phyloP scores from a whole-genome alignment of 1,140 invertebrate genomes.

The Muscidifurax raptorellus region DNA sequence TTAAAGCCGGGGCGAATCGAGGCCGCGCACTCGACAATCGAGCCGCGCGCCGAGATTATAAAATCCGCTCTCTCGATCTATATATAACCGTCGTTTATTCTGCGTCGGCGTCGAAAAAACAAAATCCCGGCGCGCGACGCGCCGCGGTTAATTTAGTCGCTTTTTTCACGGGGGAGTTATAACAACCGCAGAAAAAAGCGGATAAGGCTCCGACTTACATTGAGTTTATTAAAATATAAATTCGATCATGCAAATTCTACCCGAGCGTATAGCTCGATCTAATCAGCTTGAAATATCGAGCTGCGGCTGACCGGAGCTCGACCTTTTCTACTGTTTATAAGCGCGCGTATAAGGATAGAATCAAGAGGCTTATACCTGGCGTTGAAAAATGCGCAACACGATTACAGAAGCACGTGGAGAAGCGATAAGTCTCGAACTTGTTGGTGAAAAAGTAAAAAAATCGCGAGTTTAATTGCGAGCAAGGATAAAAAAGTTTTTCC shows the following conservation, averaged over 20 bases:
- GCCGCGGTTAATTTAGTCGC: slow-evolving; percentile 35
- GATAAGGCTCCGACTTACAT: slow-evolving; percentile 53
- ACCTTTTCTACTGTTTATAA: slow-evolving; percentile 4
- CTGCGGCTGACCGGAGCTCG: background rate
- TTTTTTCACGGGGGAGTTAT: background rate
- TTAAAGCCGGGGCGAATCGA: background rate
- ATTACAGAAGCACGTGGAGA: background rate
- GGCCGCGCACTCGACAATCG: background rate
- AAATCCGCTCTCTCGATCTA: background rate
- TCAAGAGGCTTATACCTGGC: background rate
- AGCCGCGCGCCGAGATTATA: background rate
- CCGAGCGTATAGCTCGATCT: slow-evolving; percentile 35
- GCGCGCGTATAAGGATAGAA: too few species aligned
- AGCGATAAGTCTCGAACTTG: background rate
- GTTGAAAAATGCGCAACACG: too few species aligned
- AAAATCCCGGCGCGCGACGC: slow-evolving; percentile 11
- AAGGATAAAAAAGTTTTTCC: background rate
- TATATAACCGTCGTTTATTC: background rate
- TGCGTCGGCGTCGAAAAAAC: background rate
- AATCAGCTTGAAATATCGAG: slow-evolving; percentile 61
- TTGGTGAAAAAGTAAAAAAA: background rate
- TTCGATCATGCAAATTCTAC: slow-evolving; percentile 57
- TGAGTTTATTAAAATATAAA: slow-evolving; percentile 61
- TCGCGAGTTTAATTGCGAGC: background rate
- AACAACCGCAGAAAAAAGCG: background rate